These are phyloP conservation scores for Aphidius ervi DNA, from an alignment of 1,140 invertebrate species.

Conservation along the genomic window DNA sequence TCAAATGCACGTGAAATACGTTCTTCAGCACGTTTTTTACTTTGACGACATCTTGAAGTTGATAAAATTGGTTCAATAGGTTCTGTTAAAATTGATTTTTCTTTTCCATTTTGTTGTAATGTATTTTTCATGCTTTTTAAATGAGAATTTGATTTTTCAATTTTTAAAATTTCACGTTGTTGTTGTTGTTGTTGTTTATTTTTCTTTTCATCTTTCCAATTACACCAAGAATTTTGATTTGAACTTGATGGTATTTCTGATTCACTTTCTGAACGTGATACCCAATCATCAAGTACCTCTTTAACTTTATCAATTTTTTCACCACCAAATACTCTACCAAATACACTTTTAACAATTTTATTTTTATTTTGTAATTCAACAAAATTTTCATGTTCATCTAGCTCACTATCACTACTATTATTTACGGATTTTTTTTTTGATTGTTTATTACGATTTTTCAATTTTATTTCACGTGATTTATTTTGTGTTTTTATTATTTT, in stretches of 20 bases:
- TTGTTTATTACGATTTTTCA: constrained; percentile 26
- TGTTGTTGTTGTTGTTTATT: constrained; percentile 4
- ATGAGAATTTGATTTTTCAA: constrained; percentile 18
- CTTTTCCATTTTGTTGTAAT: not conserved
- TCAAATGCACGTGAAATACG: constrained; percentile 35
- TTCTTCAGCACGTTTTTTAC: constrained; percentile 46
- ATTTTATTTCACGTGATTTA: constrained; percentile 2
- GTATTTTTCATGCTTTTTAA: constrained; percentile 12
- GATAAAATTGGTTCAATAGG: constrained; percentile 16
- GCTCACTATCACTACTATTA: constrained; percentile 34
- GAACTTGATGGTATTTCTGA: constrained; percentile 19
- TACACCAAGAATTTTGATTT: not conserved
- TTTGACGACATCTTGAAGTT: constrained; percentile 36
- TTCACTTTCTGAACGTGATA: constrained; percentile 42
- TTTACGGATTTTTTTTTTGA: constrained; percentile 22
- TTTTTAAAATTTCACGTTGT: constrained; percentile 9
- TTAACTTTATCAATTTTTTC: constrained; percentile 46
- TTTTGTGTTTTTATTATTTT: not conserved
- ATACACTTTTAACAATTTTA: constrained; percentile 48
- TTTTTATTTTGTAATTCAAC: constrained; percentile 37
- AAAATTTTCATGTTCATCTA: constrained; percentile 31
- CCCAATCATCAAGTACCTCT: constrained; percentile 49
- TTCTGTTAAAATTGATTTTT: not conserved
- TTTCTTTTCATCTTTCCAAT: constrained; percentile 11
- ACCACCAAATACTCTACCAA: constrained; percentile 42